Conservation (phyloP, 2,797 vertebrate species). For the Cossypha niveicapilla region DNA sequence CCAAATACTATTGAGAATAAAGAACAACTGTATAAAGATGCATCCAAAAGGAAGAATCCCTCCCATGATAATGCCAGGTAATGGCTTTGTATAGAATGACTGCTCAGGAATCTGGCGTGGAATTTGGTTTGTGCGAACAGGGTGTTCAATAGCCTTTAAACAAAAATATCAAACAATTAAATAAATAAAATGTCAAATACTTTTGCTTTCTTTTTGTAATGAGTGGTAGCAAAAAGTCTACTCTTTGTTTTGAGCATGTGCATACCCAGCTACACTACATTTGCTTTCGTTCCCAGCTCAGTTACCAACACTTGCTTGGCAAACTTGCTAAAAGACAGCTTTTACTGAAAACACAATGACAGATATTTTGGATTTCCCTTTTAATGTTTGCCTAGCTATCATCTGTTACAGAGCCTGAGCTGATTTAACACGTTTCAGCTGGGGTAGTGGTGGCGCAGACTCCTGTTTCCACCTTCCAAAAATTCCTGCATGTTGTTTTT, state of each 20-base stretch:
- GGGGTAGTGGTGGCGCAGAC: neutral
- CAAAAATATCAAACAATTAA: neutral
- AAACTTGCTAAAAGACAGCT: neutral
- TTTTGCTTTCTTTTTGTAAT: neutral
- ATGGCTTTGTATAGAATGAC: constrained; percentile 90
- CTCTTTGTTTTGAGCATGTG: neutral
- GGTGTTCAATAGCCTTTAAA: constrained; percentile 89
- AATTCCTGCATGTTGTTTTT: neutral
- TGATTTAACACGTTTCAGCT: neutral
- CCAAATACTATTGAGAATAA: constrained; percentile 97
- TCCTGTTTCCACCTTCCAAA: neutral
- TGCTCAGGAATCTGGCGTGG: constrained; percentile 94
- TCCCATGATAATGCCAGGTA: constrained; percentile 93
- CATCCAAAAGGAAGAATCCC: constrained; percentile 93
- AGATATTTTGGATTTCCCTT: neutral
- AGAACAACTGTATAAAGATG: constrained; percentile 95
- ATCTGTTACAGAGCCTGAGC: neutral
- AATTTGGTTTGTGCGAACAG: constrained; percentile 93
- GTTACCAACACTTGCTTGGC: neutral
- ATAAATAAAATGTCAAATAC: neutral
- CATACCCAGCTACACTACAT: neutral
- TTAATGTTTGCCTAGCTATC: neutral
- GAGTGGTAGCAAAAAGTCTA: neutral
- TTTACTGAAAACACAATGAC: neutral
- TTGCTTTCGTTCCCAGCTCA: neutral